Conservation (phyloP, 2,113 vertebrate species). For the Mesocricetus auratus region DNA sequence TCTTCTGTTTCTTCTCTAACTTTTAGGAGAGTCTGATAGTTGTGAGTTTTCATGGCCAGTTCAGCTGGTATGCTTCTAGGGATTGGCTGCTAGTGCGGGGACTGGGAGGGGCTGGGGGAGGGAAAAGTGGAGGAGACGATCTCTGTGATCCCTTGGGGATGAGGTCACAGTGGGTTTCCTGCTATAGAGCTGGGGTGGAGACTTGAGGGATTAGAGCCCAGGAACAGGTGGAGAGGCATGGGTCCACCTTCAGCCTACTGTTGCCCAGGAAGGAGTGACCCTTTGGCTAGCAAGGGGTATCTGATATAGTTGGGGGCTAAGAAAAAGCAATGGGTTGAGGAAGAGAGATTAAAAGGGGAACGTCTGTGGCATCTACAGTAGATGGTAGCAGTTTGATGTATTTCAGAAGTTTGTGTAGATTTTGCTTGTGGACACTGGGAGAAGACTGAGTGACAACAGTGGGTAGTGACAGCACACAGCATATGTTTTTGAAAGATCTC, state of each 20-base stretch:
- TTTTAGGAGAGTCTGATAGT: background rate
- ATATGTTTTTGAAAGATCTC: background rate
- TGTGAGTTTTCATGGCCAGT: background rate
- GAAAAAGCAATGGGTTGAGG: no score
- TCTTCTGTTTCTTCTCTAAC: background rate
- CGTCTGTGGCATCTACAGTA: no score
- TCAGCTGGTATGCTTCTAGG: background rate
- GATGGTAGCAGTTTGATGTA: background rate
- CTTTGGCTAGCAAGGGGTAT: no score
- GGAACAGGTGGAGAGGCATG: no score
- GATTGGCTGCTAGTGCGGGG: background rate
- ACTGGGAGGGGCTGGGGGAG: background rate
- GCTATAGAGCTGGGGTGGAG: background rate
- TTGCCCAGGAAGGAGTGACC: background rate
- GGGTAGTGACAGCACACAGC: fast-evolving
- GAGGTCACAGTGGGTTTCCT: background rate
- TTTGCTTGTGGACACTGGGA: background rate
- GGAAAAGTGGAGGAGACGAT: background rate
- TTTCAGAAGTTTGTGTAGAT: background rate
- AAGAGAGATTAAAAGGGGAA: no score
- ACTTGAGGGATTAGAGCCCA: no score
- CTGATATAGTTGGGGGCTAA: no score
- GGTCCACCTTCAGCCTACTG: no score
- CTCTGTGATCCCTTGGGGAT: background rate
- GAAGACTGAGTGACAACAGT: fast-evolving